phyloP scores from a whole-genome alignment of 2,888 invertebrate genomes.

The Cephus pulcher region DNA sequence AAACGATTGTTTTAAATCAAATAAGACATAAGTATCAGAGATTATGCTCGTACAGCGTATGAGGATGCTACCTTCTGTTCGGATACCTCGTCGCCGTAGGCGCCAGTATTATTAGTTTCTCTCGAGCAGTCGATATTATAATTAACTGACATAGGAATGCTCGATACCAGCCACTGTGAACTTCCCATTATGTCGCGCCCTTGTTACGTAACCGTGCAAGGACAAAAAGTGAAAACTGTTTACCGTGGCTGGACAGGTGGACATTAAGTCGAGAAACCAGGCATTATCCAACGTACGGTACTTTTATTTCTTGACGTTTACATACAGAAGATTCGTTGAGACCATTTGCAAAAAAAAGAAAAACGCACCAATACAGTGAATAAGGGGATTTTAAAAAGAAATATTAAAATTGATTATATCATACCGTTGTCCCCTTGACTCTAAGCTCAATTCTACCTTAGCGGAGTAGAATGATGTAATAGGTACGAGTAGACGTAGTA shows the following conservation, averaged over 20 bases:
- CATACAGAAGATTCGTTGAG: neutral
- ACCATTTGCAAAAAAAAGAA: neutral
- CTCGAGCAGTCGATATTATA: neutral
- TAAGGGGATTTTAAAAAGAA: neutral
- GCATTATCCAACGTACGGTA: neutral
- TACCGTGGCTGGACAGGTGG: neutral
- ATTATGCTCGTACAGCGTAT: neutral
- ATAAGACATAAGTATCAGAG: neutral
- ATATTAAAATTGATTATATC: neutral
- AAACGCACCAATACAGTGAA: neutral
- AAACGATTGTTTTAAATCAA: neutral
- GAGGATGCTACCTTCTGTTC: neutral
- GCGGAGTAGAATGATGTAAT: neutral
- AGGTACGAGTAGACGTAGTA: neutral
- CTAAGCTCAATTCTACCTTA: neutral
- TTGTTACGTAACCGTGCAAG: neutral
- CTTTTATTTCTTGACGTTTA: neutral
- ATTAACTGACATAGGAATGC: neutral
- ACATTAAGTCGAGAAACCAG: neutral
- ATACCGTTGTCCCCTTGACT: neutral
- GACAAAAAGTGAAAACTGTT: neutral
- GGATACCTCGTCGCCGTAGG: neutral
- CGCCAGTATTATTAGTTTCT: neutral
- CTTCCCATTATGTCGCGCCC: neutral
- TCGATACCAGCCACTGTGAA: neutral